Evolutionary conservation across 2,797 vertebrate genomes (phyloP).

Genomic region (Adelosebastes latens): DNA sequence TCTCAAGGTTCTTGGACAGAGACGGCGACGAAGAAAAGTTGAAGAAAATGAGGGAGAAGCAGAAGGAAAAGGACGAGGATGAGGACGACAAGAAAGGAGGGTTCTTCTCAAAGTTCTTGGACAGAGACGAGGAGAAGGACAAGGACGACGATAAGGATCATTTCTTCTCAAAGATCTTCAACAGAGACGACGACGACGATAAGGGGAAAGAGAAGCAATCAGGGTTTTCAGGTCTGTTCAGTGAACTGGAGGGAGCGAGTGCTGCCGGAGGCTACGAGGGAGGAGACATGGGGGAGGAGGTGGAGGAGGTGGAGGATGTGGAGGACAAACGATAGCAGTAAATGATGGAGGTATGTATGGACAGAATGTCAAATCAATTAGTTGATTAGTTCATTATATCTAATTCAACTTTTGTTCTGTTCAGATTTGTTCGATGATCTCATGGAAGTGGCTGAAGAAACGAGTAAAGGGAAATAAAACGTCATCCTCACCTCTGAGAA

Average conservation of each 20-base stretch:
- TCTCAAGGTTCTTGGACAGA: background rate
- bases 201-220: background rate
- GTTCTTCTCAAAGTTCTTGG: background rate
- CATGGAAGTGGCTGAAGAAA: slow-evolving; percentile 48
- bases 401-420: background rate
- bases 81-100: background rate
- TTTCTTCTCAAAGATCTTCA: background rate
- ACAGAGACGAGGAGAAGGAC: background rate
- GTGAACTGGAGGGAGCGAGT: slow-evolving; percentile 6
- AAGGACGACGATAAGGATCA: background rate
- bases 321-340: background rate
- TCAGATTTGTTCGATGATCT: slow-evolving; percentile 63
- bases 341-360: slow-evolving; percentile 34
- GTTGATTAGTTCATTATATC: too few species aligned
- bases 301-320: background rate
- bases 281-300: background rate
- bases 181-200: background rate
- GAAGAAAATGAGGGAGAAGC: background rate
- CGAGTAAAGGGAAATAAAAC: background rate
- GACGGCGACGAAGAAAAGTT: background rate
- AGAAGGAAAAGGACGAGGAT: background rate
- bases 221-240: slow-evolving; percentile 60
- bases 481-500: background rate
- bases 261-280: fast-evolving
- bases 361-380: background rate